These are phyloP conservation scores for Holacanthella duospinosa DNA, from an alignment of 2,888 invertebrate species.

Conservation along the genomic window DNA sequence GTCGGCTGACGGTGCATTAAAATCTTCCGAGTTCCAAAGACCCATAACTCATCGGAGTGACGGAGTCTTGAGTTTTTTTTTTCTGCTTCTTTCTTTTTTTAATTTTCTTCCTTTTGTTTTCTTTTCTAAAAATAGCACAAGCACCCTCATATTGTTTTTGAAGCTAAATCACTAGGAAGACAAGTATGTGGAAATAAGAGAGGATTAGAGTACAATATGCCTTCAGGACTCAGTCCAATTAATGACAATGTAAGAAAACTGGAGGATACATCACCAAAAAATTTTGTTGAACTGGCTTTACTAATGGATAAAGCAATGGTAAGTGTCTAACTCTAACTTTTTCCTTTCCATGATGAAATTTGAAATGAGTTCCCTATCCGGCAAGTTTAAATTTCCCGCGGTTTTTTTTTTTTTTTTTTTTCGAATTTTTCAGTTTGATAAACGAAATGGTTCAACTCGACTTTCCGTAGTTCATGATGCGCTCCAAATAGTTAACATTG, in stretches of 20 bases:
- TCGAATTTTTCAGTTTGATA: constrained; percentile 64
- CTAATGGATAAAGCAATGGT: constrained; percentile 93
- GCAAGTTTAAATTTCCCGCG: constrained; percentile 6
- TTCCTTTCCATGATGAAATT: too few species aligned
- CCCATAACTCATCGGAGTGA: background rate
- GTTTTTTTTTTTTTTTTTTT: constrained; percentile 11
- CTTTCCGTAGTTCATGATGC: constrained; percentile 86
- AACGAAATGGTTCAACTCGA: constrained; percentile 76
- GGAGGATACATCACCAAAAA: constrained; percentile 66
- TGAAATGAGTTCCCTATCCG: too few species aligned
- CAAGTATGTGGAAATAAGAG: constrained; percentile 79
- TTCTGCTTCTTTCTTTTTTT: too few species aligned
- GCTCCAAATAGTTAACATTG: constrained; percentile 93
- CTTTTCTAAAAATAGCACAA: constrained; percentile 58
- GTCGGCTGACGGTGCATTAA: background rate
- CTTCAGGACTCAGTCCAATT: constrained; percentile 24
- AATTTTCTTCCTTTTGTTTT: background rate
- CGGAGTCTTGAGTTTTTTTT: background rate
- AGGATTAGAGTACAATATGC: constrained; percentile 58
- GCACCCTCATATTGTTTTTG: constrained; percentile 95
- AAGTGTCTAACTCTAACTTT: constrained; percentile 38
- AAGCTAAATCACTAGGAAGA: constrained; percentile 78
- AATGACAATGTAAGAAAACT: constrained; percentile 36
- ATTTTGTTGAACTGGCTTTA: constrained; percentile 80
- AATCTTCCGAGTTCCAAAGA: background rate